Percentiles rank a stretch among this genome's conserved stretches.
Evolutionary conservation across 2,113 vertebrate genomes (phyloP).

Genomic region (Menura novaehollandiae): DNA sequence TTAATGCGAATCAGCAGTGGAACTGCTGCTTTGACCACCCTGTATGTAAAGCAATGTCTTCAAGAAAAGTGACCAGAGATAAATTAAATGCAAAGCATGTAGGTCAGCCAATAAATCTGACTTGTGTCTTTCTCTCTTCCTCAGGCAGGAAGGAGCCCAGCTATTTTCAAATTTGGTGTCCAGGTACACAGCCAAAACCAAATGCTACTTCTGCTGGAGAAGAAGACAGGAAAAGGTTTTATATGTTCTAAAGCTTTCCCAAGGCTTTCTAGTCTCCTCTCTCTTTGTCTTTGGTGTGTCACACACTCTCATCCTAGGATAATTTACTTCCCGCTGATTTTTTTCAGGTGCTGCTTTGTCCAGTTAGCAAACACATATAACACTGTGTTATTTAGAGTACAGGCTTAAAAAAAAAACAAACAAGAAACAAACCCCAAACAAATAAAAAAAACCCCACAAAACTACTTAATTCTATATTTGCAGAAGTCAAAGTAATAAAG

Average conservation of each 20-base stretch:
- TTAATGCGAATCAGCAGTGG: neutral
- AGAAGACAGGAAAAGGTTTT: neutral
- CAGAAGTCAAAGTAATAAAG: neutral
- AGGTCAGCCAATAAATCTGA: constrained; percentile 38
- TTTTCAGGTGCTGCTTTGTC: neutral
- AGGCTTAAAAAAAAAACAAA: neutral
- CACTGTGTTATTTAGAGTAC: neutral
- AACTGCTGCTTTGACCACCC: neutral
- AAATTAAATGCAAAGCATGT: neutral
- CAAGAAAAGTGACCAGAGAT: neutral
- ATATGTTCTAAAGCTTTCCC: neutral
- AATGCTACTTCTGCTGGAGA: constrained; percentile 1
- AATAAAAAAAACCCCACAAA: neutral
- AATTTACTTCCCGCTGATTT: neutral
- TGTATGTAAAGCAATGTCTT: neutral
- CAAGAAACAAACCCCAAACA: neutral
- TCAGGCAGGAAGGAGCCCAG: constrained; percentile 25
- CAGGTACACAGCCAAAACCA: constrained; percentile 35
- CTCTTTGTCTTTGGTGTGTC: neutral
- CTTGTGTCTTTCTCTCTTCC: constrained; percentile 32
- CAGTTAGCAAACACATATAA: neutral
- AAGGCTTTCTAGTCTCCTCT: neutral
- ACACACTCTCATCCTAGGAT: neutral
- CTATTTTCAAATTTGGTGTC: constrained; percentile 34
- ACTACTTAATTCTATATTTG: neutral